A percentile compares a stretch with the other conserved stretches of the same genome.
phyloP scores from a whole-genome alignment of 2,113 vertebrate species.

The Callorhinus ursinus region DNA sequence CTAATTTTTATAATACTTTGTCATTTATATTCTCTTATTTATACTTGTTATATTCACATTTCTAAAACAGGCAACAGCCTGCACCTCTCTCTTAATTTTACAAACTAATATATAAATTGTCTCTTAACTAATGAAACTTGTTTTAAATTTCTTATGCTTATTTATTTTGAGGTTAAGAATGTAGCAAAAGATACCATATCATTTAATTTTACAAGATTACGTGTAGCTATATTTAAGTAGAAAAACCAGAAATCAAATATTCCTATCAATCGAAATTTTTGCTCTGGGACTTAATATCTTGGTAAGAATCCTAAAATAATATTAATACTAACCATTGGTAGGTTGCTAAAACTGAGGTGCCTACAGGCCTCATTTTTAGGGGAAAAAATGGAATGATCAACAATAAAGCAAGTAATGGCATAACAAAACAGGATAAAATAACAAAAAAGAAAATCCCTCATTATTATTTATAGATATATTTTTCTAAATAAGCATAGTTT shows the following conservation, averaged over 20 bases:
- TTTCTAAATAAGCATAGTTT: conserved; percentile 27
- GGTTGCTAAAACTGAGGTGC: conserved; percentile 5
- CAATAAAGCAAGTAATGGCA: not conserved
- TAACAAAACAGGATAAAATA: conserved; percentile 13
- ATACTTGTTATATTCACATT: conserved; percentile 10
- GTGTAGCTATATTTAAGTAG: conserved; percentile 25
- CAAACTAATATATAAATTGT: not conserved
- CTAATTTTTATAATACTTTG: conserved; percentile 23
- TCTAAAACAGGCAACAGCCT: conserved; percentile 2
- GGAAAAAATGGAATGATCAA: not conserved
- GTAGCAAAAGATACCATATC: not conserved
- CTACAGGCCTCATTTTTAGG: not conserved
- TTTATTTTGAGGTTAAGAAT: conserved; percentile 45
- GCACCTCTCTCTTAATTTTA: not conserved
- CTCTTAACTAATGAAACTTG: conserved; percentile 19
- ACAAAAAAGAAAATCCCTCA: not conserved
- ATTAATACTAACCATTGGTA: not conserved
- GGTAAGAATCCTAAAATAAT: conserved; percentile 35
- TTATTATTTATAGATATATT: conserved; percentile 1
- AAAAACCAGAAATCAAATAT: conserved; percentile 51
- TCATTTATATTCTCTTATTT: not conserved
- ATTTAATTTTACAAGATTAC: conserved; percentile 13
- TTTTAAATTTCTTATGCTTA: not conserved
- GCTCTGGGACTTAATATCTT: not conserved
- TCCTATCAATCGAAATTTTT: conserved; percentile 34